Conservation (phyloP, 1,140 invertebrate species). For the Zaprionus ornatus region DNA sequence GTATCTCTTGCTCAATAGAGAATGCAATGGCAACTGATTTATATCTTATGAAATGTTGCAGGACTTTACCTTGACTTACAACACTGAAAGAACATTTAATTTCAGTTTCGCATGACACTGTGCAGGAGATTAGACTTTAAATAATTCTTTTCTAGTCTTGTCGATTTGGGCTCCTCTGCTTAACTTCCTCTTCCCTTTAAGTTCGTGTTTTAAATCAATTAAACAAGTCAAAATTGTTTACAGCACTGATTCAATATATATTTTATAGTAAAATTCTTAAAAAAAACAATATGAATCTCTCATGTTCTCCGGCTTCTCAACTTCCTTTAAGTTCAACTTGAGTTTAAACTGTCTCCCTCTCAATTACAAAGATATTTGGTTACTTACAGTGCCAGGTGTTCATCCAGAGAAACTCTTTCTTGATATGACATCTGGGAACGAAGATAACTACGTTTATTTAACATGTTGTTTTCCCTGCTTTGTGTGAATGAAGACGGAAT, state of each 20-base stretch:
- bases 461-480: slow-evolving; percentile 1
- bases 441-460: not conserved
- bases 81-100: no score
- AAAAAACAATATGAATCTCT: no score
- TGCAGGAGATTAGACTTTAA: no score
- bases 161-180: no score
- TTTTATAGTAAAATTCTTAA: no score
- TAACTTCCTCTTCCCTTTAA: no score
- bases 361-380: not conserved
- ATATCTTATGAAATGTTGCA: not conserved
- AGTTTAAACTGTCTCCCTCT: not conserved
- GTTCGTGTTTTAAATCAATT: no score
- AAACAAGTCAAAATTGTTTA: no score
- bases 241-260: no score
- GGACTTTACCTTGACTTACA: not conserved
- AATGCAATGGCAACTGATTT: not conserved
- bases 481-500: not conserved
- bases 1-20: not conserved
- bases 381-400: not conserved
- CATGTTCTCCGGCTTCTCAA: no score
- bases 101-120: no score
- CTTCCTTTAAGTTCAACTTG: not conserved
- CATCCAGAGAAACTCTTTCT: not conserved
- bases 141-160: no score
- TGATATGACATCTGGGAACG: not conserved